Conservation (phyloP, 2,888 invertebrate species). For the Cataglyphis livida region DNA sequence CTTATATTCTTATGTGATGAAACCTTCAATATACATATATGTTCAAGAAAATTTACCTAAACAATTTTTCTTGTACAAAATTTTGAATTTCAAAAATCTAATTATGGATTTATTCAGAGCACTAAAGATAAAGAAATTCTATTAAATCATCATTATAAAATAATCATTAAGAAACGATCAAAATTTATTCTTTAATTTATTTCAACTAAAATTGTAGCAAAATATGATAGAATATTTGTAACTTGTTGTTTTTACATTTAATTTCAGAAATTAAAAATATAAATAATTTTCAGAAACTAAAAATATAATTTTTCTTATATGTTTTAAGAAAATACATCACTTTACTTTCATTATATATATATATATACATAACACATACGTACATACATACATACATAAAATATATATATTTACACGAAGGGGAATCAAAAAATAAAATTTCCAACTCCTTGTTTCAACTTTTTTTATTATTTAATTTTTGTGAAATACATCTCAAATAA, state of each 20-base stretch:
- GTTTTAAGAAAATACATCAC: background rate
- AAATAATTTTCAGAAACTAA: too few species aligned
- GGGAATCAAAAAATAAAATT: too few species aligned
- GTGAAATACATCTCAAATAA: too few species aligned
- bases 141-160: background rate
- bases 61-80: background rate
- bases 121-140: background rate
- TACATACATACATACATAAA: too few species aligned
- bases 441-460: too few species aligned
- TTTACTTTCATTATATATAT: background rate
- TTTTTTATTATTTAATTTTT: too few species aligned
- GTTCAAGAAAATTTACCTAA: background rate
- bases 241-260: background rate
- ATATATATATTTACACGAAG: background rate
- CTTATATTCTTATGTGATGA: too few species aligned
- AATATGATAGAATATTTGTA: background rate
- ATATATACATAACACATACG: too few species aligned
- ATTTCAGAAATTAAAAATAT: background rate
- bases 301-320: conserved; percentile 20
- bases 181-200: background rate
- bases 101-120: background rate
- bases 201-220: background rate
- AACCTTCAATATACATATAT: background rate
- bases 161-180: background rate
- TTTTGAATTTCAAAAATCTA: background rate